Base-by-base conservation (phyloP, 2,797 vertebrate genomes). In the Anguilla marmorata region DNA sequence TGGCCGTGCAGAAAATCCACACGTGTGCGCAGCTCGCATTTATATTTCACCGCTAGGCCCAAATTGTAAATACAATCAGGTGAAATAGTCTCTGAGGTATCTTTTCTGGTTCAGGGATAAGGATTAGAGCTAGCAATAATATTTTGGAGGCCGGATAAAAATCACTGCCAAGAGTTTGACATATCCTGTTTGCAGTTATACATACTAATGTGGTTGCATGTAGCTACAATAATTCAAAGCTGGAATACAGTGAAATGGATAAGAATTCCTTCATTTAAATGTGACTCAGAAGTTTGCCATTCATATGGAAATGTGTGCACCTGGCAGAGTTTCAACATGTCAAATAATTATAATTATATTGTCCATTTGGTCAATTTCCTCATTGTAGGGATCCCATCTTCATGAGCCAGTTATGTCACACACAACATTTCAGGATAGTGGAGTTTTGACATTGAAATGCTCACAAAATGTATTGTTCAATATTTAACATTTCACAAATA, bases 71-170 rank as follows among this genome's bases (percentile, higher is more conserved):
- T 4, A 30, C 6, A 48, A 52, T 33, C 30, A 56, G 87, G 87
- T 16, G 11, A 54, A 84, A 74, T 48, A 5, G 27, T 56, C 12
- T 74, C 21, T 50, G 33, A 54, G 56, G 72, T 79, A 12, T 63
- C 74, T 60, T 37, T 87, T 76, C 37, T 48, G 79, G 30, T 82
- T 63, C 52, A 41, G 72, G 66, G 63, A 76, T 45, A n/a, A 56
- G 82, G 82, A 79, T 33, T 63, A 87, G 58, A 85, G 41, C 37
- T 74, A 30, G n/a, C 12, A 58, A 76, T 88, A 60, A 72, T 37
- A 45, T 85, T 48, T 60, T 19, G 24, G 56, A 27, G 84, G 14
- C 83, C 54, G 16, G 87, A 85, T 48, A 60, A 56, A 88, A 33
- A 79, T 45, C 27, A 48, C 74, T 41, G 74, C 74, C 37, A 37